Evolutionary conservation across 2,113 vertebrate species (phyloP).

Genomic region (Tinamus guttatus): DNA sequence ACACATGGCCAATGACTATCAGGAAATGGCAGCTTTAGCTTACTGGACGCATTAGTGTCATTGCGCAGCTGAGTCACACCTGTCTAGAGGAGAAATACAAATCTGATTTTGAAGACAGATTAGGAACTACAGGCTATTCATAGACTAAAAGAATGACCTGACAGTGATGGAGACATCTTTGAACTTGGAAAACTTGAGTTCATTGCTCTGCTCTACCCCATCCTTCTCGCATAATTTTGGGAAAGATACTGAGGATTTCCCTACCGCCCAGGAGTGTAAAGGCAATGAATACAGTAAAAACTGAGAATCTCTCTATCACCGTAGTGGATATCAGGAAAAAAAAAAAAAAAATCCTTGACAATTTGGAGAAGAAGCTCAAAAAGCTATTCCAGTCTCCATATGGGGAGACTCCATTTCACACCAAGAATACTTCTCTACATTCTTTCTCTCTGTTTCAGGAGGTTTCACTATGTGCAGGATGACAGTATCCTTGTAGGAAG

Average conservation of each 20-base stretch:
- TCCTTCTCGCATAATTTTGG: not conserved
- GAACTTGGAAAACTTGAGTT: not conserved
- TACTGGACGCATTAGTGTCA: not conserved
- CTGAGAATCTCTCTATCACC: not conserved
- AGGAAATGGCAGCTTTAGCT: not conserved
- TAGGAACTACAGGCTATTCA: not conserved
- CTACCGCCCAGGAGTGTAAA: not conserved
- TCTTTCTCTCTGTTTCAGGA: not conserved
- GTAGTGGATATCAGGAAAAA: not conserved
- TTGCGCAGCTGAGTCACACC: slow-evolving; percentile 6
- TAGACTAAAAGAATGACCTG: not conserved
- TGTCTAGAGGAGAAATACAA: not conserved
- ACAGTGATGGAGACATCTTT: not conserved
- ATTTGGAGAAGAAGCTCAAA: not conserved
- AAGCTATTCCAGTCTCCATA: not conserved
- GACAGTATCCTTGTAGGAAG: not conserved
- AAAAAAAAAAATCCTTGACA: not conserved
- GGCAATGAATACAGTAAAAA: not conserved
- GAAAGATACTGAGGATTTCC: not conserved
- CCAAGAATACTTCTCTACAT: not conserved
- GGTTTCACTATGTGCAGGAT: not conserved
- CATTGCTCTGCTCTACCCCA: not conserved
- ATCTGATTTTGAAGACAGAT: not conserved
- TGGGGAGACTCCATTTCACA: not conserved
- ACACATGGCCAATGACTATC: not conserved